phyloP scores from a whole-genome alignment of 2,797 vertebrate genomes.

The Erethizon dorsatum region DNA sequence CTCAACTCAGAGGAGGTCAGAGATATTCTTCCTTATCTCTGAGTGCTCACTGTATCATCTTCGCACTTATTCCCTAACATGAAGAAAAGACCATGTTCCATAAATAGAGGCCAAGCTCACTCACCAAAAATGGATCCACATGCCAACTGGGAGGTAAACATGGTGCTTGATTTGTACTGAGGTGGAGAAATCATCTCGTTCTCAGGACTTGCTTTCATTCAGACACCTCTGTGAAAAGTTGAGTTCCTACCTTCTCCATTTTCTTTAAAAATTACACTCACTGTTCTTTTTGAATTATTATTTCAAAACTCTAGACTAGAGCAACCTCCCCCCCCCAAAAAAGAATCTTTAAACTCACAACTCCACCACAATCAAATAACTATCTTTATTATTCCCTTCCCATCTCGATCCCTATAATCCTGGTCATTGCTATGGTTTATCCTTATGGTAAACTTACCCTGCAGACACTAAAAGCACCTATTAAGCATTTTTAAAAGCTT shows the following conservation, averaged over 20 bases:
- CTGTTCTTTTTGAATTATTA: background rate
- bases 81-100: background rate
- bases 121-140: constrained; percentile 52
- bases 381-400: background rate
- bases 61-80: background rate
- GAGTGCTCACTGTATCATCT: background rate
- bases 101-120: constrained; percentile 73
- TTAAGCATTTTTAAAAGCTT: constrained; percentile 8
- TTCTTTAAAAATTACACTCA: background rate
- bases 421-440: background rate
- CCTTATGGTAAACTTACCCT: background rate
- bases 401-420: background rate
- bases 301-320: constrained; percentile 14
- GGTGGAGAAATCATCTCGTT: background rate
- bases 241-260: background rate
- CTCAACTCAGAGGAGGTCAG: background rate
- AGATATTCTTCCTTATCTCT: background rate
- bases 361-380: background rate
- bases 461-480: background rate
- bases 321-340: rapidly evolving
- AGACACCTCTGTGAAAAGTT: background rate
- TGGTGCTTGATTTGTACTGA: background rate
- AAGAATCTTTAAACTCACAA: constrained; percentile 36
- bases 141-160: constrained; percentile 23
- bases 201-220: background rate